phyloP scores from a whole-genome alignment of 1,140 invertebrate genomes.

The Asbolus verrucosus region DNA sequence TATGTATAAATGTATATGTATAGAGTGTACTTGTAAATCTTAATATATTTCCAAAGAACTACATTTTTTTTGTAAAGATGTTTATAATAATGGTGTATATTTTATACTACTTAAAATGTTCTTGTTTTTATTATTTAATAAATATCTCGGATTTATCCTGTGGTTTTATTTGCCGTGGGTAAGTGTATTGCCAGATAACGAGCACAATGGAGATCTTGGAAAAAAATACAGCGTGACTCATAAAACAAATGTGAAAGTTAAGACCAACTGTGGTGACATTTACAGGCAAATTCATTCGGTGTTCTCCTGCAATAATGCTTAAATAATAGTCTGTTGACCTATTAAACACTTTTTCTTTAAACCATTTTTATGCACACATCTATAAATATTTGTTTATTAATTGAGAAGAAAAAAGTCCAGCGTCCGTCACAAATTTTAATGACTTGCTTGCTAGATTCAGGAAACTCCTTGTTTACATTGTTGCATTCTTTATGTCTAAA shows the following conservation, averaged over 20 bases:
- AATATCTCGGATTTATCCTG: slow-evolving; percentile 50
- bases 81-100: slow-evolving; percentile 58
- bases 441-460: neutral
- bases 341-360: too few relatives aligned
- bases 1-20: slow-evolving; percentile 58
- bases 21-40: slow-evolving; percentile 59
- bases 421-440: too few relatives aligned
- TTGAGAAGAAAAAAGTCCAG: too few relatives aligned
- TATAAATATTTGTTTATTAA: too few relatives aligned
- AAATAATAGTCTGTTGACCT: too few relatives aligned
- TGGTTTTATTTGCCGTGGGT: slow-evolving; percentile 5
- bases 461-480: neutral
- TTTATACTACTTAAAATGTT: slow-evolving; percentile 61
- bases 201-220: slow-evolving; percentile 19
- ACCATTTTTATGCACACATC: too few relatives aligned
- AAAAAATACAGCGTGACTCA: slow-evolving; percentile 39
- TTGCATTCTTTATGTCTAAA: too few relatives aligned
- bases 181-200: slow-evolving; percentile 2
- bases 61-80: slow-evolving; percentile 58
- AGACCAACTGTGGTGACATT: slow-evolving; percentile 22
- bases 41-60: slow-evolving; percentile 62
- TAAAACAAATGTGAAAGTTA: slow-evolving; percentile 36
- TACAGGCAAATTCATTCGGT: slow-evolving; percentile 2
- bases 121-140: slow-evolving; percentile 62
- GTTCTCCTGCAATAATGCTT: too few relatives aligned